phyloP scores from a whole-genome alignment of 1,140 invertebrate genomes.

The Drosophila nikananu region DNA sequence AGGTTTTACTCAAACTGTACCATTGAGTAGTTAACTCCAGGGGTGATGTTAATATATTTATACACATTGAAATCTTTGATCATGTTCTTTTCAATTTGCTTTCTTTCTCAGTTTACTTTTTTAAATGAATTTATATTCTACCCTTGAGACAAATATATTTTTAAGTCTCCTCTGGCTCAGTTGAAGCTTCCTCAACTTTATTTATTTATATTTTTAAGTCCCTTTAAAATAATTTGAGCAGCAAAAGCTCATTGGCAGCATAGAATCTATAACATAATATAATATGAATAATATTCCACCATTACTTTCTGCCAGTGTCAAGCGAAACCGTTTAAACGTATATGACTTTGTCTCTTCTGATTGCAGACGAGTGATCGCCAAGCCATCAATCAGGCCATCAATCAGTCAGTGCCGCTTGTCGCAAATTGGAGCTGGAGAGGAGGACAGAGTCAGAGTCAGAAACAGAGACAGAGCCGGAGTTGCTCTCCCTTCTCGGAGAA shows the following conservation, averaged over 20 bases:
- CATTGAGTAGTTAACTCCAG: no score
- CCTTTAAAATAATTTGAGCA: background rate
- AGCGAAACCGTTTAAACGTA: slow-evolving; percentile 35
- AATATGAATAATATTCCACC: no score
- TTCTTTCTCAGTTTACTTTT: background rate
- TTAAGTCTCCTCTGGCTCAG: no score
- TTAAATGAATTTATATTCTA: background rate
- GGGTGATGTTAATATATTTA: no score
- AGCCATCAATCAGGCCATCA: slow-evolving; percentile 70
- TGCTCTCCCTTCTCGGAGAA: slow-evolving; percentile 38
- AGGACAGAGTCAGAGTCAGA: background rate
- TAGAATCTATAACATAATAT: background rate
- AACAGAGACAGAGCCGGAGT: slow-evolving; percentile 34
- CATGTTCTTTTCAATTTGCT: background rate
- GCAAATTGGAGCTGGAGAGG: slow-evolving; percentile 56
- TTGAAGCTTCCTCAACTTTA: no score
- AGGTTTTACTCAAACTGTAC: background rate
- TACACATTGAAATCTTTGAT: no score
- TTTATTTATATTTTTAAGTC: background rate
- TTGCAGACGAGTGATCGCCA: slow-evolving; percentile 56
- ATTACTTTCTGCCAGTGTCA: background rate
- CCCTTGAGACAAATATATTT: background rate
- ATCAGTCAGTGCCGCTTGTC: slow-evolving; percentile 60
- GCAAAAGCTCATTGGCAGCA: background rate
- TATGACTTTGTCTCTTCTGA: slow-evolving; percentile 50